These are phyloP conservation scores for Ormyrus nitidulus DNA, from an alignment of 2,888 invertebrate species.

Conservation along the genomic window DNA sequence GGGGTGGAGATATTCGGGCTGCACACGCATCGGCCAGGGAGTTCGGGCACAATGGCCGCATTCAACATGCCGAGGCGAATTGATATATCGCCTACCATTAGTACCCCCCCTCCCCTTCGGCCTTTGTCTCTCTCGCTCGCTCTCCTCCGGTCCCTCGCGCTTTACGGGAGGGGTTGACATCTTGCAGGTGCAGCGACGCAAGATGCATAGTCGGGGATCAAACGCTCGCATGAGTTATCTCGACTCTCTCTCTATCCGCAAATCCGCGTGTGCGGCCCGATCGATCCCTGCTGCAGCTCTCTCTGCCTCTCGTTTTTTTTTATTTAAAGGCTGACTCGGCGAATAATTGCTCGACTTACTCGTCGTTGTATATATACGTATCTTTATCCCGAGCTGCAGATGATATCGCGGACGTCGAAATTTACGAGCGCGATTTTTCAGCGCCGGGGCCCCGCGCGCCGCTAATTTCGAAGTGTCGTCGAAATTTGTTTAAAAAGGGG, in stretches of 20 bases:
- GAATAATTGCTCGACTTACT: too few species aligned
- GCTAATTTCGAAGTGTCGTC: too few species aligned
- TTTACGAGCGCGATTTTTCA: conserved; percentile 34
- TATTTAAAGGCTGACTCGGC: too few species aligned
- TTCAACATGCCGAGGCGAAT: conserved; percentile 37
- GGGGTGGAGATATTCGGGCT: too few species aligned
- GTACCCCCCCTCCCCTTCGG: not conserved
- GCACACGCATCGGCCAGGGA: too few species aligned
- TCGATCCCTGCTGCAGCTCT: conserved; percentile 32
- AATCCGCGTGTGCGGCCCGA: not conserved
- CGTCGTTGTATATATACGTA: too few species aligned
- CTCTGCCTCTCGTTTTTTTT: too few species aligned
- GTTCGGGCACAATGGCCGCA: conserved; percentile 43
- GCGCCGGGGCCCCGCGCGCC: too few species aligned
- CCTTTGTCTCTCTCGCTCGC: not conserved
- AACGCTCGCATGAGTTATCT: conserved; percentile 31
- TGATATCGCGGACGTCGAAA: not conserved
- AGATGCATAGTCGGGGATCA: conserved; percentile 42
- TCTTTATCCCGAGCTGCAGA: too few species aligned
- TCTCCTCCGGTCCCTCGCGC: not conserved
- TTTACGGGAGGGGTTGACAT: not conserved
- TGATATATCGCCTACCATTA: conserved; percentile 58
- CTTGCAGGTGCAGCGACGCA: conserved; percentile 14
- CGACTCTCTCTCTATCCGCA: not conserved
- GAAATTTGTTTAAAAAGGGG: too few species aligned